Evolutionary conservation across 64 coral and sea anemone species (phyloP).

Genomic region (Dendrophyllia cribrosa): DNA sequence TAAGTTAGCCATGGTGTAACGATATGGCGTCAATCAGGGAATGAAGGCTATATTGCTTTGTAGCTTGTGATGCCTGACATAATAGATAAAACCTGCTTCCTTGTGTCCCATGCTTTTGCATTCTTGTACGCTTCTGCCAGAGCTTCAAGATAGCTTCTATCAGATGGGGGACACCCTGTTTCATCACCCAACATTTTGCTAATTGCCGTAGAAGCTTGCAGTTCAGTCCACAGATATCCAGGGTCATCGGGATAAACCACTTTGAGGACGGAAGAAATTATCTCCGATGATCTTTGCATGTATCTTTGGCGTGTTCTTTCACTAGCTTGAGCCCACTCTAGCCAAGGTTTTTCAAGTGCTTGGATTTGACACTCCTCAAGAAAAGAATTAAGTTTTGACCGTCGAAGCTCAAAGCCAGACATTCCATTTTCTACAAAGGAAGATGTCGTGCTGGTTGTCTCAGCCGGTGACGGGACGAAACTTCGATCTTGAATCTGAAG

Average conservation of each 20-base stretch:
- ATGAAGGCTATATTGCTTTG: not conserved
- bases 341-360: constrained; percentile 2
- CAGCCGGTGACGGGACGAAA: not conserved
- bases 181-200: too few relatives aligned
- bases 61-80: not conserved
- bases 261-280: too few relatives aligned
- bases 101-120: too few relatives aligned
- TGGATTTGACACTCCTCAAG: not conserved
- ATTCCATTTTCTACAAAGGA: not conserved
- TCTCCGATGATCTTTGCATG: too few relatives aligned
- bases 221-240: too few relatives aligned
- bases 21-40: not conserved
- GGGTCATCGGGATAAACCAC: too few relatives aligned
- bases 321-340: too few relatives aligned
- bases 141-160: too few relatives aligned
- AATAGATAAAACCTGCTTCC: not conserved
- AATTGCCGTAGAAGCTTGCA: too few relatives aligned
- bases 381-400: constrained; percentile 4
- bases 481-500: not conserved
- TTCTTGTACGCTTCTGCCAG: too few relatives aligned
- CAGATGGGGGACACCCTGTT: too few relatives aligned
- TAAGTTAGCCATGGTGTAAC: not conserved
- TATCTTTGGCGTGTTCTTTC: too few relatives aligned
- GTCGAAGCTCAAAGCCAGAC: not conserved
- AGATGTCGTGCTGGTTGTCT: constrained; percentile 12